Evolutionary conservation across 2,113 vertebrate species (phyloP), one percentile per base, ranked within the genome.

Genomic region (Delphinapterus leucas): DNA sequence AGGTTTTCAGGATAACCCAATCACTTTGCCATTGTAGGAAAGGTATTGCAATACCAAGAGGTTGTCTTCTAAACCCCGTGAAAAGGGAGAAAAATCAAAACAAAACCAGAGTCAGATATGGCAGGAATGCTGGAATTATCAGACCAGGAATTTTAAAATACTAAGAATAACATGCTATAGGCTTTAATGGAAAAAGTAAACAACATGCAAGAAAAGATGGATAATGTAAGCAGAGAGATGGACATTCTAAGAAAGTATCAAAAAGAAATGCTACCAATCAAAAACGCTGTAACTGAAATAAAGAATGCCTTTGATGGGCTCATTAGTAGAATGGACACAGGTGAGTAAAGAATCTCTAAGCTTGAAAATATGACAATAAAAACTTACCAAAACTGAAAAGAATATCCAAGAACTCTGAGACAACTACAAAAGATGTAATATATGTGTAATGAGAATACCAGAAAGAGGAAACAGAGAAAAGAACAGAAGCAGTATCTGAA

Each of bases 1-100:
- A 82, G 18, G 20, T 93, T 95, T 95, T 89, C 23, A 86, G 60
- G 44, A 81, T 65, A 95, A 96, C n/a, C 49, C 84, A 96, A 83
- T 87, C 70, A 93, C 20, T 91, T 74, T 55, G 63, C 12, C 25
- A 84, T 33, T 74, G 25, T 84, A 79, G n/a, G 38, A 96, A 81
- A 96, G 25, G 26, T 84, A 17, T n/a, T 89, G 7, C 23, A 61
- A 90, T 82, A 94, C 28, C 86, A 80, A 70, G 38, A 94, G 47
- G 47, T 25, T 96, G 44, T 88, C 65, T 85, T 92, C 68, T 80
- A 92, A 90, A 49, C 38, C 38, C 53, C 83, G 17, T 71, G 21
- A 91, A 79, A 23, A 36, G 13, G 47, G 21, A 25, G 12, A 14
- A 26, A 71, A 85, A 61, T 47, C 31, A 79, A 93, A 91, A 91